phyloP scores from a whole-genome alignment of 2,113 vertebrate species.

The Lasiurus cinereus region DNA sequence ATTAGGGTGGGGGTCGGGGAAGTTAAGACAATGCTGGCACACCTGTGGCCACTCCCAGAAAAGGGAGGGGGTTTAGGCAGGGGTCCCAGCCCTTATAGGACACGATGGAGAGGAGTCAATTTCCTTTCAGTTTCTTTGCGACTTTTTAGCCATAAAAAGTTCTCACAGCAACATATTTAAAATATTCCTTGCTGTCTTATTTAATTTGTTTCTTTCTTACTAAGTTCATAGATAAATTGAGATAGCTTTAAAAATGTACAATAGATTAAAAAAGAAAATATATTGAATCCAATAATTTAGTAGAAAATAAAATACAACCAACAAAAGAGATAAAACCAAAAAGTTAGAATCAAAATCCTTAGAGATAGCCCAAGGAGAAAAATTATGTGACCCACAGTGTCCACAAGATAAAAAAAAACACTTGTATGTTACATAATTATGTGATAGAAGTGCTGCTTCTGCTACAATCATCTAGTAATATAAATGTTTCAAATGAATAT shows the following conservation, averaged over 20 bases:
- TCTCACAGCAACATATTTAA: neutral
- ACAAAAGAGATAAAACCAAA: neutral
- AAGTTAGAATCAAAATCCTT: neutral
- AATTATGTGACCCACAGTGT: neutral
- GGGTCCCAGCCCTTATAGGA: too few species aligned
- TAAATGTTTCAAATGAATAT: neutral
- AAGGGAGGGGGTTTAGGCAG: too few species aligned
- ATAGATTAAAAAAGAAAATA: neutral
- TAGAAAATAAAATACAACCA: neutral
- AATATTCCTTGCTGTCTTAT: neutral
- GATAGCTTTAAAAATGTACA: neutral
- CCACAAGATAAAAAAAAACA: slow-evolving; percentile 1
- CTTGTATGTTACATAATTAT: neutral
- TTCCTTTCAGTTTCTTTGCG: too few species aligned
- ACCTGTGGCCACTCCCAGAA: too few species aligned
- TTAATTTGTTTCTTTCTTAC: neutral
- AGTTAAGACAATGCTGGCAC: too few species aligned
- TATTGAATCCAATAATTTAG: neutral
- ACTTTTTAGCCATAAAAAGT: neutral
- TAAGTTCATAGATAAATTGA: slow-evolving; percentile 34
- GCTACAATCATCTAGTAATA: neutral
- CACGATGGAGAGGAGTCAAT: too few species aligned
- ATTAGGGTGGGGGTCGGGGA: too few species aligned
- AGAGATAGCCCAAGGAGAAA: neutral
- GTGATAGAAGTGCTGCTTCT: neutral